These are phyloP conservation scores for Poeciliopsis retropinna DNA, from an alignment of 2,113 vertebrate genomes.

Conservation along the genomic window DNA sequence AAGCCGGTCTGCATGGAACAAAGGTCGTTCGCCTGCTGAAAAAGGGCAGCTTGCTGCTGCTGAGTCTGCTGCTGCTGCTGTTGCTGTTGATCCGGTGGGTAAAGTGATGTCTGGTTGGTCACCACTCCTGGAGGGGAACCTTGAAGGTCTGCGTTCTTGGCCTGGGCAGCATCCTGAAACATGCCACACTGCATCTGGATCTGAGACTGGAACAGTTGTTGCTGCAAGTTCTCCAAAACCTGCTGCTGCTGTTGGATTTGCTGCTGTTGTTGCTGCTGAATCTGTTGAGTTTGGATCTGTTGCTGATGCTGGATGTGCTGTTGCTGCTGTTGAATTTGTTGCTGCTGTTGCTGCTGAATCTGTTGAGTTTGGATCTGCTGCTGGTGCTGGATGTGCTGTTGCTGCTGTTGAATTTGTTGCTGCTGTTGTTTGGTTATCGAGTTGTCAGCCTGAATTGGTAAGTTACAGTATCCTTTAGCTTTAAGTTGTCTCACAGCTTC, in stretches of 20 bases:
- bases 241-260: slow-evolving; percentile 49
- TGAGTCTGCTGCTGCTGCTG: slow-evolving; percentile 59
- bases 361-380: slow-evolving; percentile 81
- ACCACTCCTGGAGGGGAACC: slow-evolving; percentile 81
- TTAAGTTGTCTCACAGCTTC: slow-evolving; percentile 94
- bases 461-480: slow-evolving; percentile 86
- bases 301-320: slow-evolving; percentile 53
- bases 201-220: slow-evolving; percentile 86
- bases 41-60: slow-evolving; percentile 87
- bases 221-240: slow-evolving; percentile 83
- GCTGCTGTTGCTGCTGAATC: slow-evolving; percentile 76
- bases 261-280: slow-evolving; percentile 77
- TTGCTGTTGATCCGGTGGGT: slow-evolving; percentile 78
- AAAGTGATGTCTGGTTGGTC: slow-evolving; percentile 82
- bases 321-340: slow-evolving; percentile 44
- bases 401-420: slow-evolving; percentile 72
- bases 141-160: slow-evolving; percentile 84
- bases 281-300: slow-evolving; percentile 76
- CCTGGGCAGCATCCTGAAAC: slow-evolving; percentile 83
- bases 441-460: slow-evolving; percentile 86
- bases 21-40: slow-evolving; percentile 89
- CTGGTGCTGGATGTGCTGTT: neutral
- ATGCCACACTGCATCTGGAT: slow-evolving; percentile 93
- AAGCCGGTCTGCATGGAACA: slow-evolving; percentile 91
- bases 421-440: slow-evolving; percentile 86